phyloP scores from a whole-genome alignment of 2,797 vertebrate species.

The Paguma larvata region DNA sequence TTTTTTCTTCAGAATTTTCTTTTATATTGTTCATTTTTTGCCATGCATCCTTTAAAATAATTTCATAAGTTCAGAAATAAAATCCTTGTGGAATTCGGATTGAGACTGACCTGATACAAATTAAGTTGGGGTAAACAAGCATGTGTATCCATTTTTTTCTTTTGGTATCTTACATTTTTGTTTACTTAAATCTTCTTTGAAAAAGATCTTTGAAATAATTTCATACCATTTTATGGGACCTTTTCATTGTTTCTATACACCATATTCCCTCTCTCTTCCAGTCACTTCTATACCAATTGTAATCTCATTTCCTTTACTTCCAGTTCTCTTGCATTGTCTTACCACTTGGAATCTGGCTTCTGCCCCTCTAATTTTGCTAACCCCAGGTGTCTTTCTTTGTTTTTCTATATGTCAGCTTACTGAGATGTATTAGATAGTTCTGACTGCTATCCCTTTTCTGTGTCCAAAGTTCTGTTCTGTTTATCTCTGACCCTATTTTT shows the following conservation, averaged over 20 bases:
- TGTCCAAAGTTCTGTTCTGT: neutral
- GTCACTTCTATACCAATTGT: neutral
- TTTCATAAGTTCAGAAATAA: slow-evolving; percentile 26
- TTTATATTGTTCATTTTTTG: slow-evolving; percentile 3
- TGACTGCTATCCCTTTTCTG: neutral
- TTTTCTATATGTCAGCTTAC: slow-evolving; percentile 13
- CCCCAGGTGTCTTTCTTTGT: neutral
- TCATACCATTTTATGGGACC: neutral
- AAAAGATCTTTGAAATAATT: neutral
- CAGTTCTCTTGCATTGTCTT: neutral
- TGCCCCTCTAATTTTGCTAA: neutral
- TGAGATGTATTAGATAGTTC: neutral
- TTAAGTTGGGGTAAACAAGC: neutral
- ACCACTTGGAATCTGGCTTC: neutral
- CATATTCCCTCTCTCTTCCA: neutral
- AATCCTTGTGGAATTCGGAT: slow-evolving; percentile 3
- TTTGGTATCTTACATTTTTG: neutral
- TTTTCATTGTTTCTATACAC: neutral
- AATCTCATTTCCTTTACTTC: neutral
- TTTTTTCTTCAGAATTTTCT: slow-evolving; percentile 30
- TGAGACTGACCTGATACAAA: slow-evolving; percentile 1
- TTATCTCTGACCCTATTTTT: neutral
- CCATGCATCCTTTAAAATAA: neutral
- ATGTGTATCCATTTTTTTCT: neutral
- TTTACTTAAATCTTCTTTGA: neutral